A percentile compares a stretch with the other conserved stretches of the same genome.
Conservation (phyloP, 1,140 invertebrate genomes). For the Ooceraea biroi region DNA sequence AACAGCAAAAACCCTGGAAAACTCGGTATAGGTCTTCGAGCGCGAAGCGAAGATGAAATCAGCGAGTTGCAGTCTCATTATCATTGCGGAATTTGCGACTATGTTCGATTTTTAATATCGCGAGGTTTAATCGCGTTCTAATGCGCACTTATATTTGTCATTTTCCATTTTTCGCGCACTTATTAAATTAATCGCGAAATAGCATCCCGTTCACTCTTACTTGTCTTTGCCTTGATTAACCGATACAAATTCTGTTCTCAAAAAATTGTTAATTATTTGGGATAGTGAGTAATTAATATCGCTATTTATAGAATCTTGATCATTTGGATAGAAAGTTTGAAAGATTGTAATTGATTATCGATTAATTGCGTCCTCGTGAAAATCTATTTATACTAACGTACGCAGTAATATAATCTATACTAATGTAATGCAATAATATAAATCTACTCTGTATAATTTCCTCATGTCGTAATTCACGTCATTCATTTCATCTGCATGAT, state of each 20-base stretch:
- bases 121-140: not conserved
- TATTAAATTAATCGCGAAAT: constrained; percentile 38
- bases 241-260: not conserved
- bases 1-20: constrained; percentile 27
- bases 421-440: not conserved
- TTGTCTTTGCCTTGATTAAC: constrained; percentile 19
- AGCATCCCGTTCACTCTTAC: not conserved
- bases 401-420: too few species aligned
- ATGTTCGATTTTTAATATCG: constrained; percentile 20
- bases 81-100: constrained; percentile 6
- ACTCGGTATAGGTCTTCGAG: not conserved
- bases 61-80: constrained; percentile 5
- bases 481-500: constrained; percentile 32
- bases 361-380: not conserved
- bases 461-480: not conserved
- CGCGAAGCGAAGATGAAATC: constrained; percentile 4
- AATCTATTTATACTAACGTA: constrained; percentile 15
- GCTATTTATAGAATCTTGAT: not conserved
- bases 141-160: constrained; percentile 27
- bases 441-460: constrained; percentile 7
- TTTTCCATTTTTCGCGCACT: constrained; percentile 20
- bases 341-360: not conserved
- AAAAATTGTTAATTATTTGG: not conserved
- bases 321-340: not conserved
- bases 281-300: not conserved